Evolutionary conservation across 2,113 vertebrate species (phyloP), one percentile per base, ranked within the genome.

Genomic region (Mesitornis unicolor): DNA sequence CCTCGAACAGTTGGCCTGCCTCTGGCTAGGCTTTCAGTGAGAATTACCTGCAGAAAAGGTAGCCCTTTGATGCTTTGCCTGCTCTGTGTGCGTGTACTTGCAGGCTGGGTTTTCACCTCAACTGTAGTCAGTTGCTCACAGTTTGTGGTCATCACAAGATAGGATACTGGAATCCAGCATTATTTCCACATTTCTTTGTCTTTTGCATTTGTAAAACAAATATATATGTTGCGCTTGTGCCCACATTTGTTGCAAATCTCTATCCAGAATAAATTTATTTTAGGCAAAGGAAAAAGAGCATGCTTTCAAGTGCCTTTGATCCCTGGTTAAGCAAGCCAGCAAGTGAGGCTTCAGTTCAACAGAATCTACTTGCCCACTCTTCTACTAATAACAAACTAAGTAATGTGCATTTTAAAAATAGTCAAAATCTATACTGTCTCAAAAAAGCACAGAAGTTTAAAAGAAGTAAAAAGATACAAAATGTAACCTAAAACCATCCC

Each of bases 391-490:
- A 85, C 79, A 90, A 87, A 42, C 60, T 71, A 57, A 95, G 69
- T 69, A 82, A 87, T 56, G 79, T n/a, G 42, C 54, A 42, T 86
- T 80, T 96, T 68, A 45, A 75, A 95, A 95, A 43, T 56, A 76
- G 68, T 47, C 38, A 7, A 84, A 25, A 64, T 16, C 67, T 53
- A 35, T 57, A 64, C 36, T 43, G 38, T 47, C 71, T 74, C 57
- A 25, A 92, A 87, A 59, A 53, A 84, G 40, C 54, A 50, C 48
- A 21, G 21, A 89, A 85, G 45, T 40, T 96, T 84, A 70, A 60
- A 48, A 80, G 42, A 61, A 93, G 63, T 48, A 79, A 93, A 96
- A 94, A 89, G 26, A 31, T 14, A 61, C 16, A 74, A 97, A 97
- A 96, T 86, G 87, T 89, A 95, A 75, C 76, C 63, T 68, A 26